These are phyloP conservation scores for Chondrilla cf. caribensis DNA, from an alignment of 37 sponge, comb jelly and placozoan genomes.

Conservation along the genomic window DNA sequence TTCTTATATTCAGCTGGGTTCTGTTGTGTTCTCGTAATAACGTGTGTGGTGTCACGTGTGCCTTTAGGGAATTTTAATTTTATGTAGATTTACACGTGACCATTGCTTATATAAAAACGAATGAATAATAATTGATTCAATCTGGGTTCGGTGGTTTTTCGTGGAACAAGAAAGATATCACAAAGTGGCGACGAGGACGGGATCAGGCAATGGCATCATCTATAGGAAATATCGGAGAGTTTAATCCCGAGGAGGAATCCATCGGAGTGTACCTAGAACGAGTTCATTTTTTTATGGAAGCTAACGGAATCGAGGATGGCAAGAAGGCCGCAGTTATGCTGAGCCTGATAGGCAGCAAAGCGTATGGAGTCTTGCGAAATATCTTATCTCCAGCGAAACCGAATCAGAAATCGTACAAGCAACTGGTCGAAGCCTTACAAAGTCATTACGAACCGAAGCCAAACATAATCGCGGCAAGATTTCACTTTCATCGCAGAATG, in stretches of 20 bases:
- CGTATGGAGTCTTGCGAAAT: not conserved
- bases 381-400: not conserved
- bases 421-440: not conserved
- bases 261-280: not conserved
- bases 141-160: too few species aligned
- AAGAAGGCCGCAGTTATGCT: not conserved
- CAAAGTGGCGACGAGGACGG: not conserved
- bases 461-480: not conserved
- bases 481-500: not conserved
- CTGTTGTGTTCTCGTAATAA: too few species aligned
- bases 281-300: not conserved
- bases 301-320: not conserved
- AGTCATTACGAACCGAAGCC: constrained; percentile 1
- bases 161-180: not conserved
- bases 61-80: too few species aligned
- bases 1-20: too few species aligned
- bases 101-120: too few species aligned
- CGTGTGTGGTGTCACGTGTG: too few species aligned
- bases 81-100: too few species aligned
- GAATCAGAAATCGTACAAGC: not conserved
- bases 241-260: not conserved
- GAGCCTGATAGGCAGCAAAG: not conserved
- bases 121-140: too few species aligned
- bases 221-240: not conserved
- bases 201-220: too few species aligned